phyloP scores from a whole-genome alignment of 2,888 invertebrate species.

The Nemotelus nigrinus region DNA sequence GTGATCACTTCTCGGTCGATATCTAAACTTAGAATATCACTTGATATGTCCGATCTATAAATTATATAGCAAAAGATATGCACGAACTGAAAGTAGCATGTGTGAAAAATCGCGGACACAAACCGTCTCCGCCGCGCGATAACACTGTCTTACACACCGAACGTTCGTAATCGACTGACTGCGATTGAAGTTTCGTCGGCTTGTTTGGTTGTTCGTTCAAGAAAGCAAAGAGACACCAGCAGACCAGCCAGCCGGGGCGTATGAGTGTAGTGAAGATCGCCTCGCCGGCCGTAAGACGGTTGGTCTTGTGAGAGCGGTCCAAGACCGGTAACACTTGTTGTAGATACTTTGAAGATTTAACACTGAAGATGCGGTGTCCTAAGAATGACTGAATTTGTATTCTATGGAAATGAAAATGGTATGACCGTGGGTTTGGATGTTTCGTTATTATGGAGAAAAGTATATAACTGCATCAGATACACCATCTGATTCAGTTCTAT shows the following conservation, averaged over 20 bases:
- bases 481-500: too few relatives aligned
- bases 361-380: too few relatives aligned
- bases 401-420: too few relatives aligned
- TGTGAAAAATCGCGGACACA: constrained; percentile 19
- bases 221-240: constrained; percentile 5
- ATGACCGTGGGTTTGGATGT: too few relatives aligned
- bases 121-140: not conserved
- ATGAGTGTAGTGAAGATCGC: not conserved
- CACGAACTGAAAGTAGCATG: constrained; percentile 8
- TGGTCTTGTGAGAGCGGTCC: not conserved
- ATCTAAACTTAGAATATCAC: constrained; percentile 38
- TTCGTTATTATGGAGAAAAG: too few relatives aligned
- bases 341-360: too few relatives aligned
- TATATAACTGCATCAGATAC: too few relatives aligned
- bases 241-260: not conserved
- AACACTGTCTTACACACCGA: constrained; percentile 29
- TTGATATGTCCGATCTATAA: constrained; percentile 24
- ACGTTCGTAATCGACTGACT: constrained; percentile 29
- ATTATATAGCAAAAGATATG: constrained; percentile 24
- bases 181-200: constrained; percentile 4
- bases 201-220: not conserved
- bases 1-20: constrained; percentile 29
- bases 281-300: not conserved
- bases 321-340: too few relatives aligned
- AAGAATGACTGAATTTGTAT: too few relatives aligned